Base-by-base conservation (phyloP, 2,888 invertebrate species). In the Gandaritis pyraliata region DNA sequence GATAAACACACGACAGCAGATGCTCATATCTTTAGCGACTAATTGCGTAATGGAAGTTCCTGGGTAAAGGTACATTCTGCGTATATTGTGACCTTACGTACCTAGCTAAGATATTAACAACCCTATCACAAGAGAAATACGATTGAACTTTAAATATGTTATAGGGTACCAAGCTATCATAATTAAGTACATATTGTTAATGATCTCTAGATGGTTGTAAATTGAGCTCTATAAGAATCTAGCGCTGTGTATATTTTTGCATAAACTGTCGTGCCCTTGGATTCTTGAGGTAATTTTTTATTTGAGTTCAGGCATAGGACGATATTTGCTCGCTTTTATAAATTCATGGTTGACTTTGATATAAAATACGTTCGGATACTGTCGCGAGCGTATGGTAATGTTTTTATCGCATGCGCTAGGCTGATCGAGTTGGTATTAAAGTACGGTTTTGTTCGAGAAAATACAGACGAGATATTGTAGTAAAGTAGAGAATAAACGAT, bases 341-440 rank as follows among this genome's bases (percentile, higher is more conserved):
- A 72, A 70, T 76, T 72, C 73, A 80, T 77, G 79, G 78, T 77
- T 77, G 77, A 75, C n/a, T n/a, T n/a, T n/a, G n/a, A n/a, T n/a
- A 81, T 84, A 83, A 83, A 85, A 82, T 80, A 82, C 78, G 75
- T 69, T 69, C 64, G 65, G 60, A 73, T 75, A 70, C 72, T 74
- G 73, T 72, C 72, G 72, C 72, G 71, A 77, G 76, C 80, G 74
- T 84, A 84, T 85, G 84, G 79, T 85, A 86, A 86, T 83, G 80
- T 78, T 80, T 83, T 83, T 85, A 83, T 85, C 75, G 76, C 78
- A 72, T 79, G 75, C 78, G 80, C 72, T 71, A 76, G 77, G 73
- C 70, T 78, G 78, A 86, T 86, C 80, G 82, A 82, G 77, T 86
- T 85, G 86, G 77, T 80, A 77, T 79, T 76, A 76, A 73, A 73